Evolutionary conservation across 2,113 vertebrate genomes (phyloP), one percentile per base, ranked within the genome.

Genomic region (Tenebrosternarchus preto): DNA sequence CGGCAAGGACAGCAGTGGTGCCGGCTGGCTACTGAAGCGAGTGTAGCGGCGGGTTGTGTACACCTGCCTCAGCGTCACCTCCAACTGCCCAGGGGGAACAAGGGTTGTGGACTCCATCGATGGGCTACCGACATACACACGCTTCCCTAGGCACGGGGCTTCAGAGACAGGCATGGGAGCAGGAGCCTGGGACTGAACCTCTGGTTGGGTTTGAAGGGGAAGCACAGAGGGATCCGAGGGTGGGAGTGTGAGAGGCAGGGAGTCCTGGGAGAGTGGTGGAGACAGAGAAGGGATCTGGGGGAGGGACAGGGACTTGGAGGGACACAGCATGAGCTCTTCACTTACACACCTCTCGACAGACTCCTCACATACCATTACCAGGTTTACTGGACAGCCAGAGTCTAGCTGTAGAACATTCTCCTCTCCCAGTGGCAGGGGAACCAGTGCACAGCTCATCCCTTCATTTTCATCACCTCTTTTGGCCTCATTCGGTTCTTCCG

Each of bases 1-100:
- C 9, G 84, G 85, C 82, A 89, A 83, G 39, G 27, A 60, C 22
- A 81, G 76, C 20, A 79, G 27, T 80, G 7, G 84, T 50, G 86
- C 76, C 36, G 84, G 83, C 36, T 87, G 86, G 76, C 78, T 88
- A 75, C 83, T 86, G 33, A 91, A 93, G 12, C 89, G 91, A 17
- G 91, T 90, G 5, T 90, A 92, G 22, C 17, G 91, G 0, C 85
- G 83, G 0, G 87, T 85, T 72, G 86, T 85, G 55, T 82, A 89
- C 12, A 90, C 86, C 55, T 89, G 84, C 6, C 83, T 78, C 50
- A 93, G 86, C 55, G 93, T 92, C 17, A 87, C 88, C 86, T 92
- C 39, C 56, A 83, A 6, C 61, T 25, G 81, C 46, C 76, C 22
- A 17, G 80, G 39, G 31, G 79, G 57, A 17, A 67, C 31, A 11